Evolutionary conservation across 1,140 invertebrate genomes (phyloP).

Genomic region (Idris sp.): DNA sequence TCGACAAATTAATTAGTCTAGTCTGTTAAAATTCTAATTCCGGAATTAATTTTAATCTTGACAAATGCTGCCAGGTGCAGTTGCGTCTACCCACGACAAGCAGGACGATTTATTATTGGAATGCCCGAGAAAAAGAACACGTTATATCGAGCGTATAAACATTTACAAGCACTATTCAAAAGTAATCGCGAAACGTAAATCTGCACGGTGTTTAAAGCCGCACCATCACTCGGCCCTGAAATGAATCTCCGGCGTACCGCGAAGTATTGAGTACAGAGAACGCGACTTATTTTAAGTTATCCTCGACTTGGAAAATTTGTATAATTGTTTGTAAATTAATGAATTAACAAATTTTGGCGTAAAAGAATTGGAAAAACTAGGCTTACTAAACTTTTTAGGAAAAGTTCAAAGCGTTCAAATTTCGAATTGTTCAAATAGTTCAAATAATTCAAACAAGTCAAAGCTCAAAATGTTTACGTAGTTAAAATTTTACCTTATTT

Average conservation of each 20-base stretch:
- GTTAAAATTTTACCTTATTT: too few relatives aligned
- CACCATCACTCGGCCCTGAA: slow-evolving; percentile 64
- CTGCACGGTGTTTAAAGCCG: slow-evolving; percentile 28
- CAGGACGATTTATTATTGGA: slow-evolving; percentile 50
- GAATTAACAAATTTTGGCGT: too few relatives aligned
- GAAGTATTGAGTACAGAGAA: slow-evolving; percentile 34
- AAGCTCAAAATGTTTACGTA: too few relatives aligned
- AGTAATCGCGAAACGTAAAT: slow-evolving; percentile 50
- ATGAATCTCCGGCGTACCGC: slow-evolving; percentile 49
- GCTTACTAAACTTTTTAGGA: too few relatives aligned
- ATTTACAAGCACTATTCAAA: slow-evolving; percentile 48
- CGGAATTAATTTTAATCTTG: slow-evolving; percentile 15
- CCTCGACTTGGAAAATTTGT: slow-evolving; percentile 30
- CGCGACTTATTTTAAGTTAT: slow-evolving; percentile 35
- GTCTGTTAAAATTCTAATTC: background rate
- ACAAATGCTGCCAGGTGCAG: slow-evolving; percentile 20
- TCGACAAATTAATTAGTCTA: slow-evolving; percentile 14
- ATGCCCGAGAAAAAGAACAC: slow-evolving; percentile 16
- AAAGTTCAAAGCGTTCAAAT: too few relatives aligned
- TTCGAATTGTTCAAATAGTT: too few relatives aligned
- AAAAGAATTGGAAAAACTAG: too few relatives aligned
- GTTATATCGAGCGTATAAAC: slow-evolving; percentile 25
- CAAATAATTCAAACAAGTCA: too few relatives aligned
- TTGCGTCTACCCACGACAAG: slow-evolving; percentile 43
- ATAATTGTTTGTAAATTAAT: too few relatives aligned